Evolutionary conservation across 2,113 vertebrate species (phyloP), one percentile per base, ranked within the genome.

Genomic region (Rhodinocichla rosea): DNA sequence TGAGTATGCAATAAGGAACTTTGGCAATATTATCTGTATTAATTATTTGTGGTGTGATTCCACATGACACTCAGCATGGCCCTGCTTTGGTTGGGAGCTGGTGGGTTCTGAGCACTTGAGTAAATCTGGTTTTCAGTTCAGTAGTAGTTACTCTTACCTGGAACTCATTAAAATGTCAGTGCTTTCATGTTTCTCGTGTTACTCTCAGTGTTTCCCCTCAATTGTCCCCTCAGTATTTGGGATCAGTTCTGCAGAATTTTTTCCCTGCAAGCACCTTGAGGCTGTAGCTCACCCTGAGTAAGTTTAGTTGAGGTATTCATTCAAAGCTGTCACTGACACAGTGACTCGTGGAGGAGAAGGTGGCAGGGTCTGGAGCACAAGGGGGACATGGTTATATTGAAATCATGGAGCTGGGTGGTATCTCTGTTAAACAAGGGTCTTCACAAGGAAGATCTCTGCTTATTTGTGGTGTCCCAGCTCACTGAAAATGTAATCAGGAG

Each of bases 21-120:
- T 74, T 57, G 27, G 24, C 30, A 26, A 1, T 71, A n/a, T 55
- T 42, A 6, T 28, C n/a, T 91, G 4, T 79, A 13, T 84, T 88
- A 45, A 70, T 73, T 71, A 50, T 50, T 73, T 39, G 28, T 50
- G 35, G 21, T 83, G 63, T 76, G 27, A 40, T 92, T 69, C 76
- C 56, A n/a, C 12, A 0, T 40, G 40, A 26, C 6, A 14, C 17
- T 92, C n/a, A 15, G 65, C 11, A 18, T 42, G 37, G n/a, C 42
- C 50, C 50, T 0, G 0, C 81, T 84, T 13, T 32, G 23, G 7
- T 19, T 63, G 78, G 15, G 11, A 14, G 17, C 33, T 10, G 28
- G 9, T 76, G 27, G 30, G 12, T 55, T 94, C 55, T 80, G 62
- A 79, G 42, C 82, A n/a, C 42, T 44, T 70, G 42, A 69, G n/a